These are phyloP conservation scores for Ceratina calcarata DNA, from an alignment of 1,140 invertebrate genomes.

Conservation along the genomic window DNA sequence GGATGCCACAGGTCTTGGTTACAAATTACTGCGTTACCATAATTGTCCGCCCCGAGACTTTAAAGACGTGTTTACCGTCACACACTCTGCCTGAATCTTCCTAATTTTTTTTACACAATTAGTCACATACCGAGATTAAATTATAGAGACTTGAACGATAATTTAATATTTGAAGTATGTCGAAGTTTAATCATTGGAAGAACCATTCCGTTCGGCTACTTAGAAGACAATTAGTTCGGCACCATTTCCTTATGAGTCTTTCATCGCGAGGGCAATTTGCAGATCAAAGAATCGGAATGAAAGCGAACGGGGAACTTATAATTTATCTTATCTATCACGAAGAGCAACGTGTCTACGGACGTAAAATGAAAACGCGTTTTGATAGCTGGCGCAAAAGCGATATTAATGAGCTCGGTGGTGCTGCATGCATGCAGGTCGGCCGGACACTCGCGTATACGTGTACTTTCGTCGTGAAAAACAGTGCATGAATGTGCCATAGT, in stretches of 20 bases:
- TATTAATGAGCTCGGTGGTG: constrained; percentile 4
- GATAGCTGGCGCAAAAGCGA: background rate
- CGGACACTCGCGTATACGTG: background rate
- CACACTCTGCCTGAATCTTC: background rate
- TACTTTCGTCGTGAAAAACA: background rate
- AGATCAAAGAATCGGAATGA: background rate
- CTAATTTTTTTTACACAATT: background rate
- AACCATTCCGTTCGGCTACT: background rate
- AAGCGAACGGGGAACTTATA: background rate
- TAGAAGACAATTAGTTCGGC: background rate
- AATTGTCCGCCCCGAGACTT: background rate
- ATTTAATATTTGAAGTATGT: too few species aligned
- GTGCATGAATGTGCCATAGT: background rate
- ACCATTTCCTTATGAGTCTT: background rate
- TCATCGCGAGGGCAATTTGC: constrained; percentile 10
- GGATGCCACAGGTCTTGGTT: constrained; percentile 31
- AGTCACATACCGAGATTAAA: too few species aligned
- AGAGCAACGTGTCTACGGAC: background rate
- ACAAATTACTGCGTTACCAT: constrained; percentile 48
- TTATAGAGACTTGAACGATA: too few species aligned
- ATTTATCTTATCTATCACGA: constrained; percentile 5
- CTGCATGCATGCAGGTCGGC: background rate
- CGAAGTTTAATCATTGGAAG: too few species aligned
- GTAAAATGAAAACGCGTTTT: background rate
- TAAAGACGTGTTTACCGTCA: constrained; percentile 15